Conservation (phyloP, 2,797 vertebrate species). For the Chaunax sp. region DNA sequence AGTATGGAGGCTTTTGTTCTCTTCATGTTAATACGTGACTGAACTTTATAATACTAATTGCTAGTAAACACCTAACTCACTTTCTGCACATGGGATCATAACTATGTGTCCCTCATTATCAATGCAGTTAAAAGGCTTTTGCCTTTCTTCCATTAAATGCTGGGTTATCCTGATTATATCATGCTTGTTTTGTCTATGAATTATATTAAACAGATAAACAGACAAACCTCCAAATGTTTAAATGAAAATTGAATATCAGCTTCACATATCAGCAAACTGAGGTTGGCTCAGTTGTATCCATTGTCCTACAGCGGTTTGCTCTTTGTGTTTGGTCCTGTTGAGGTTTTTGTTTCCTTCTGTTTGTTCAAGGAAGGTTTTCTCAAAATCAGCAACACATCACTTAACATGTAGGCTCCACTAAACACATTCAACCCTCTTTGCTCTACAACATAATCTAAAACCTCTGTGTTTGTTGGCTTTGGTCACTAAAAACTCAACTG, state of each 20-base stretch:
- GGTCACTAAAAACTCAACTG: not conserved
- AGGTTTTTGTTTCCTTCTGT: constrained; percentile 34
- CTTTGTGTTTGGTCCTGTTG: not conserved
- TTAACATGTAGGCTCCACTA: not conserved
- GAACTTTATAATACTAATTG: too few species aligned
- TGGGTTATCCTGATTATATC: too few species aligned
- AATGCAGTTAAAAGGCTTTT: too few species aligned
- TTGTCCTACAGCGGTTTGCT: constrained; percentile 6
- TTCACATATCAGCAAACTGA: not conserved
- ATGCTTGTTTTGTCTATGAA: too few species aligned
- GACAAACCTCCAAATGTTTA: not conserved
- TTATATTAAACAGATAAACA: not conserved
- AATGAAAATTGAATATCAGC: constrained; percentile 3
- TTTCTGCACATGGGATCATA: too few species aligned
- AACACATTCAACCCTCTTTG: not conserved
- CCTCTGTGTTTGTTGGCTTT: not conserved
- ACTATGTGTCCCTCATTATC: too few species aligned
- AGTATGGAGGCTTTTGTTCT: too few species aligned
- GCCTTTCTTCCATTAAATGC: too few species aligned
- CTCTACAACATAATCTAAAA: constrained; percentile 5
- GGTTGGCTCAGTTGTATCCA: not conserved
- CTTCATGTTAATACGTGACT: too few species aligned
- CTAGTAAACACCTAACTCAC: too few species aligned
- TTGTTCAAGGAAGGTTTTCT: constrained; percentile 33
- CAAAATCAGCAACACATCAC: constrained; percentile 7